Percentiles rank a stretch among this genome's conserved stretches.
phyloP scores from a whole-genome alignment of 2,113 vertebrate genomes.

The Aegotheles bennettii region DNA sequence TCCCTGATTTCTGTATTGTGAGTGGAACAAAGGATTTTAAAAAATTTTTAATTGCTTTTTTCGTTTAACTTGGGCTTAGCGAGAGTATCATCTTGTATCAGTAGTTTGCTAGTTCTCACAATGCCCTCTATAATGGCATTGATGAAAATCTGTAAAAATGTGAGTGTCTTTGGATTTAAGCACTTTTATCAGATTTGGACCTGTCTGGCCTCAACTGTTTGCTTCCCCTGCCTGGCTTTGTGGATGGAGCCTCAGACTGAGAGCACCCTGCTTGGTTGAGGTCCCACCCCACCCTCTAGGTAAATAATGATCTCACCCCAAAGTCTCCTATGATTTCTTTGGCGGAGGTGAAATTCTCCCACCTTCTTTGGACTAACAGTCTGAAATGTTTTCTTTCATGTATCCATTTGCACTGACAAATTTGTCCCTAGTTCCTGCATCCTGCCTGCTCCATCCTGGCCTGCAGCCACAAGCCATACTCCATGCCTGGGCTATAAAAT shows the following conservation, averaged over 20 bases:
- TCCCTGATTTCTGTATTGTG: background rate
- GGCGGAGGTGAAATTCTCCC: background rate
- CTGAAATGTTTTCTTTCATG: background rate
- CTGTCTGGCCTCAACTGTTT: background rate
- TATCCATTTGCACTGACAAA: background rate
- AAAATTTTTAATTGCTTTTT: background rate
- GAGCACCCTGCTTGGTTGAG: background rate
- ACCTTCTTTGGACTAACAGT: background rate
- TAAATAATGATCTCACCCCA: background rate
- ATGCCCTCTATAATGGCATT: background rate
- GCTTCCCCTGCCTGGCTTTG: background rate
- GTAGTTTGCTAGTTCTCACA: background rate
- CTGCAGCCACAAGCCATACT: fast-evolving
- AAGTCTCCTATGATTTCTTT: background rate
- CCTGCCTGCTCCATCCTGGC: background rate
- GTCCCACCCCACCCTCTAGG: background rate
- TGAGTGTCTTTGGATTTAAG: background rate
- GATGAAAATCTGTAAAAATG: background rate
- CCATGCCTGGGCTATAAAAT: background rate
- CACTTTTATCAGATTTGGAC: background rate
- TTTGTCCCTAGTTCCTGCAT: background rate
- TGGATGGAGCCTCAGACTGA: background rate
- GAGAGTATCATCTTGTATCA: background rate
- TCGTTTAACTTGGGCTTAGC: background rate
- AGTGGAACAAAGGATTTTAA: background rate